Percentiles rank a stretch among this genome's conserved stretches.
These are phyloP conservation scores for Anthopleura sola DNA, from an alignment of 64 coral and sea anemone genomes.

Conservation along the genomic window DNA sequence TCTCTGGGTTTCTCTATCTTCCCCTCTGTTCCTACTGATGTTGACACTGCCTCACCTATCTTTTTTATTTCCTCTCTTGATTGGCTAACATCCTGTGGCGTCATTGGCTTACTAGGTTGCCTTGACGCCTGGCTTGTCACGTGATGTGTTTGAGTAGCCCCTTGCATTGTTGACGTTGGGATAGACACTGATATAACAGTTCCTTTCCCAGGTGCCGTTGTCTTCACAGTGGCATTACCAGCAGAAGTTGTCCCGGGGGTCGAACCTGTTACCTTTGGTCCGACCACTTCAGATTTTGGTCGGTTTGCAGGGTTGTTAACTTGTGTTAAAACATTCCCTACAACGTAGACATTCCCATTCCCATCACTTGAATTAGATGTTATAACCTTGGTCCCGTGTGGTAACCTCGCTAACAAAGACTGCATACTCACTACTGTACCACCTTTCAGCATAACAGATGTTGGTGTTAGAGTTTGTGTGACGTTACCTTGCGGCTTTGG, in stretches of 20 bases:
- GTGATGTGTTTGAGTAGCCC: neutral
- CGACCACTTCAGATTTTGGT: neutral
- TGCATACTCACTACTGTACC: constrained; percentile 16
- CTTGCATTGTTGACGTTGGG: neutral
- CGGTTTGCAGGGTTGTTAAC: neutral
- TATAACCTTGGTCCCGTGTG: constrained; percentile 11
- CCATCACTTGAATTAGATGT: constrained; percentile 11
- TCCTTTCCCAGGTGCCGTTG: neutral
- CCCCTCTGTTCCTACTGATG: neutral
- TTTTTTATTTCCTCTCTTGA: neutral
- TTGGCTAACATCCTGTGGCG: neutral
- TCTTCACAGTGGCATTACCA: neutral
- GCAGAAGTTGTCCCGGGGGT: neutral
- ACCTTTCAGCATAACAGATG: constrained; percentile 1
- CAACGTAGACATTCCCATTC: constrained; percentile 8
- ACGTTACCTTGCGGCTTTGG: neutral
- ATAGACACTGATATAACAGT: neutral
- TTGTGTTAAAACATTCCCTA: constrained; percentile 15
- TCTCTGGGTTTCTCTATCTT: neutral
- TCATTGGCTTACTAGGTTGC: neutral
- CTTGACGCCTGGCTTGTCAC: neutral
- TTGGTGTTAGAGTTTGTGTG: neutral
- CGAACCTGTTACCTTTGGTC: neutral
- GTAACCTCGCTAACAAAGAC: constrained; percentile 13
- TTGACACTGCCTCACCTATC: neutral